Evolutionary conservation across 2,888 invertebrate genomes (phyloP).

Genomic region (Pocota personata): DNA sequence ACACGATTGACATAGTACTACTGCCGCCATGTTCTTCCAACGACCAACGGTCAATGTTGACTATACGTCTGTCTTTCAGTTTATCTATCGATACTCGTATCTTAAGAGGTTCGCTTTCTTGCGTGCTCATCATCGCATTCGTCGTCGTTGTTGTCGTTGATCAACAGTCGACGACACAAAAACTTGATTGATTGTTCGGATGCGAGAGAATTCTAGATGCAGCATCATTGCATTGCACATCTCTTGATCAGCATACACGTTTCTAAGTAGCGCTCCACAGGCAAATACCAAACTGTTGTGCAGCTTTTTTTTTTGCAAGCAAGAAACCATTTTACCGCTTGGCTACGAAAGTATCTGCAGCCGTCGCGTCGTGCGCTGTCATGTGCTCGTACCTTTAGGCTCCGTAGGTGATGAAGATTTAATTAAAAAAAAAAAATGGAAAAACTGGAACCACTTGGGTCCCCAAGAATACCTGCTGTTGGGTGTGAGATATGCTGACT

Average conservation of each 20-base stretch:
- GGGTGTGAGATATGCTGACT: conserved; percentile 63
- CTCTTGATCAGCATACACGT: conserved; percentile 67
- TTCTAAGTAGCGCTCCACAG: conserved; percentile 30
- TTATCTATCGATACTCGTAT: conserved; percentile 4
- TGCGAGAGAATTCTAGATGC: conserved; percentile 54
- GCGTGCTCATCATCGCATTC: background rate
- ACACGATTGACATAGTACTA: conserved; percentile 40
- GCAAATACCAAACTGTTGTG: conserved; percentile 38
- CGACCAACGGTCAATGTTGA: conserved; percentile 43
- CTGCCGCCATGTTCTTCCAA: conserved; percentile 68
- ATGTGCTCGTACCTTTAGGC: conserved; percentile 22
- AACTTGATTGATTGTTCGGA: conserved; percentile 71
- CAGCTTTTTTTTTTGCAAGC: conserved; percentile 30
- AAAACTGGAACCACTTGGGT: conserved; percentile 56
- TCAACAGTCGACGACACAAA: conserved; percentile 43
- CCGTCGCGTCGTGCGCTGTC: conserved; percentile 15
- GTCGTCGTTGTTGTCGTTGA: conserved; percentile 41
- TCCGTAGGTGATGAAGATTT: conserved; percentile 68
- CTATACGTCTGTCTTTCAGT: conserved; percentile 16
- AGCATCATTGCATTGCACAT: conserved; percentile 18
- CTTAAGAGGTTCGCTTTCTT: background rate
- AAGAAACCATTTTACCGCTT: conserved; percentile 70
- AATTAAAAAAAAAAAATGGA: conserved; percentile 50
- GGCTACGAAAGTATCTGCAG: conserved; percentile 8
- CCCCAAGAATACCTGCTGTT: conserved; percentile 39